phyloP scores from a whole-genome alignment of 2,113 vertebrate species.

The Actinemys pallida region DNA sequence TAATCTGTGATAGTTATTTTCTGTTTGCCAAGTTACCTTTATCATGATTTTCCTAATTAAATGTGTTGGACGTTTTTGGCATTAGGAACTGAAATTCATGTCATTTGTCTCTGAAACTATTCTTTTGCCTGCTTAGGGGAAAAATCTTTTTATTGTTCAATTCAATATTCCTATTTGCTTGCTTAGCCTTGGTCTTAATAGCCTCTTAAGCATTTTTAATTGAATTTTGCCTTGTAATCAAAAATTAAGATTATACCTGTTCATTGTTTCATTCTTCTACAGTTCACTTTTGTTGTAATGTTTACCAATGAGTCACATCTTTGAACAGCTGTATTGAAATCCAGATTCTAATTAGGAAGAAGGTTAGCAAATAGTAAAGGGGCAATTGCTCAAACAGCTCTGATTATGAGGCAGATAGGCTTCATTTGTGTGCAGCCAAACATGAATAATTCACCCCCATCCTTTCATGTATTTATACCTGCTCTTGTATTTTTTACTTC shows the following conservation, averaged over 20 bases:
- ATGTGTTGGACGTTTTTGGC: not conserved
- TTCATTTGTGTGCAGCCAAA: not conserved
- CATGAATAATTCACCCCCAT: not conserved
- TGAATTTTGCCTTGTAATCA: not conserved
- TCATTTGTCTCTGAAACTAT: not conserved
- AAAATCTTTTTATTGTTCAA: not conserved
- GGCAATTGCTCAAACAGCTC: not conserved
- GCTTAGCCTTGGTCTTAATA: conserved; percentile 23
- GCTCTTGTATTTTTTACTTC: too few species aligned
- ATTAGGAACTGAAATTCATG: not conserved
- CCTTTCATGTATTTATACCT: too few species aligned
- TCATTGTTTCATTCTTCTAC: conserved; percentile 19
- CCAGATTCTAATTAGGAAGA: not conserved
- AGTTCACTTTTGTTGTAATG: not conserved
- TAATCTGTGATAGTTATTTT: not conserved
- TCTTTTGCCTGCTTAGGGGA: conserved; percentile 16
- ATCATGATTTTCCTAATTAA: not conserved
- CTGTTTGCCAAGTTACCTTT: not conserved
- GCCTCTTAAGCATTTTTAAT: not conserved
- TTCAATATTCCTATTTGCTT: not conserved
- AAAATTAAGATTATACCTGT: conserved; percentile 25
- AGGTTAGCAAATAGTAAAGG: not conserved
- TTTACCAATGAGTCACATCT: not conserved
- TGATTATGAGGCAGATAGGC: not conserved
- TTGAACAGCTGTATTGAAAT: conserved; percentile 23